Evolutionary conservation across 2,113 vertebrate species (phyloP).

Genomic region (Baryphthengus martii): DNA sequence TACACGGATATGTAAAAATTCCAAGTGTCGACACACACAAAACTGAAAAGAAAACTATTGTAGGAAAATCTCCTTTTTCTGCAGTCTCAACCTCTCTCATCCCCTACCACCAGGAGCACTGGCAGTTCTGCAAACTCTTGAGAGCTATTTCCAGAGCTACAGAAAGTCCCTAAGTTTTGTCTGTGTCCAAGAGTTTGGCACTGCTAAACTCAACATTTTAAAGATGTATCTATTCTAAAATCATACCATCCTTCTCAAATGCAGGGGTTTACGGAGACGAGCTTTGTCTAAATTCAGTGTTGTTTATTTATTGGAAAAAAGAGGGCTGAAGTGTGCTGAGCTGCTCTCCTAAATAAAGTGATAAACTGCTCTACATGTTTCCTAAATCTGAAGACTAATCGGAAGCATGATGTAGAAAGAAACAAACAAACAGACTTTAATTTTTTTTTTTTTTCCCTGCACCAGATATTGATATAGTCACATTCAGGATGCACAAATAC

Average conservation of each 20-base stretch:
- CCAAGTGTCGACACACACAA: neutral
- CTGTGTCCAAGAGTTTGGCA: neutral
- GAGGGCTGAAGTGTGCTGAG: neutral
- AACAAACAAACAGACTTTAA: neutral
- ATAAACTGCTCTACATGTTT: neutral
- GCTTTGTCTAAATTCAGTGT: neutral
- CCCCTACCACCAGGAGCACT: fast-evolving
- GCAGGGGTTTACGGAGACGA: neutral
- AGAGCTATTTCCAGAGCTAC: neutral
- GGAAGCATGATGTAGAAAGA: neutral
- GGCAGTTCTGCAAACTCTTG: neutral
- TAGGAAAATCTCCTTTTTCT: neutral
- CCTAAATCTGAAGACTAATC: neutral
- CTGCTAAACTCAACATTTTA: neutral
- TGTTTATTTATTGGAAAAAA: neutral
- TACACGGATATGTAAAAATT: neutral
- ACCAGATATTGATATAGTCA: neutral
- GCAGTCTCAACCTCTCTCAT: neutral
- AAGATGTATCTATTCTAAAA: neutral
- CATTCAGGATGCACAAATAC: neutral
- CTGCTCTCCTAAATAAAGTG: neutral
- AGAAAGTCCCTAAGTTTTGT: neutral
- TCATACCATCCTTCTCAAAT: neutral
- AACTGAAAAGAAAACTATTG: neutral
- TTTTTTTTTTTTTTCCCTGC: too few relatives aligned